phyloP scores from a whole-genome alignment of 1,140 invertebrate genomes.

The Drosophila rufa region DNA sequence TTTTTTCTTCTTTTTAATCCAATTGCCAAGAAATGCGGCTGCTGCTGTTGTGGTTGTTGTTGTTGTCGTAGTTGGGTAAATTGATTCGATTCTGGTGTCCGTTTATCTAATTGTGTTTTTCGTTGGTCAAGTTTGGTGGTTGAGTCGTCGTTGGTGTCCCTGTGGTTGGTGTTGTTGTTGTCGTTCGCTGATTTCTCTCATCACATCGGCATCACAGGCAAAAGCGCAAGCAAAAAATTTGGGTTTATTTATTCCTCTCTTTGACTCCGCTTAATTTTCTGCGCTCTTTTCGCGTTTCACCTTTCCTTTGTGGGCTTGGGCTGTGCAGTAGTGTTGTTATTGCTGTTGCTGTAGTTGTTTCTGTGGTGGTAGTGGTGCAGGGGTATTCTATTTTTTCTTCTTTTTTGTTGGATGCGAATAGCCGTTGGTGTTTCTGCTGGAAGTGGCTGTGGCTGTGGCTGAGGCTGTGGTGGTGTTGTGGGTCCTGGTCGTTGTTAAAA shows the following conservation, averaged over 20 bases:
- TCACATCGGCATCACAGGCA: slow-evolving; percentile 59
- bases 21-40: slow-evolving; percentile 70
- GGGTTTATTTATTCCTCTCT: slow-evolving; percentile 49
- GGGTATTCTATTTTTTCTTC: slow-evolving; percentile 52
- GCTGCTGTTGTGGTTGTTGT: slow-evolving; percentile 30
- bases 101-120: slow-evolving; percentile 10
- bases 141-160: slow-evolving; percentile 43
- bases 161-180: slow-evolving; percentile 36
- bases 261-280: slow-evolving; percentile 33
- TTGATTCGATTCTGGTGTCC: slow-evolving; percentile 40
- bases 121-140: slow-evolving; percentile 45
- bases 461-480: slow-evolving; percentile 45
- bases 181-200: slow-evolving; percentile 61
- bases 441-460: slow-evolving; percentile 44
- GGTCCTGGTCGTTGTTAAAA: slow-evolving; percentile 72
- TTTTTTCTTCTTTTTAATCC: slow-evolving; percentile 51
- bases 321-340: slow-evolving; percentile 35
- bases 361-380: slow-evolving; percentile 44
- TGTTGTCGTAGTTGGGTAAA: slow-evolving; percentile 39
- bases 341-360: slow-evolving; percentile 19
- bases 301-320: slow-evolving; percentile 58
- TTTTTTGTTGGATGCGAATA: slow-evolving; percentile 42
- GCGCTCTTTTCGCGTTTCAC: slow-evolving; percentile 58
- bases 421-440: slow-evolving; percentile 44
- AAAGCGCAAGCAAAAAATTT: slow-evolving; percentile 41